Evolutionary conservation across 2,113 vertebrate species (phyloP), one percentile per base, ranked within the genome.

Genomic region (Loxodonta africana): DNA sequence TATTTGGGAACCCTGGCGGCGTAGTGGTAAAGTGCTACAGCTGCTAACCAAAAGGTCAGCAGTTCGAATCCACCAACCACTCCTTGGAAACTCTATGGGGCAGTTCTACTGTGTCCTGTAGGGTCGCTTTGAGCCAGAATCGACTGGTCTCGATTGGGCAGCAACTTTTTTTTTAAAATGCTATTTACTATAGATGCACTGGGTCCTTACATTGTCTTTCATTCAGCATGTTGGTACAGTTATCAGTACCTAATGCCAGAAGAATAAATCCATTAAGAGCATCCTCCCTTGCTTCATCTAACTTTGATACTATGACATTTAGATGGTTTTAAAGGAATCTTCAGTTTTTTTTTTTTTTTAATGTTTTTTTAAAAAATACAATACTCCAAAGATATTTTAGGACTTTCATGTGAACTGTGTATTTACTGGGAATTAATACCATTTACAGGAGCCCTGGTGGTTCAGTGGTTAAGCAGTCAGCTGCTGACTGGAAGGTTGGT

Each of bases 261-360:
- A 37, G 63, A 44, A 57, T 80, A 63, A 69, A 67, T 90, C 37
- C 51, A 25, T 82, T 83, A 46, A 44, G 26, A 76, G 18, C 7
- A 48, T 28, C 37, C 44, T 84, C 53, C 71, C 63, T 15, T 76
- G 46, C 60, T 88, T 86, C 63, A 30, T 74, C 11, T 69, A 37
- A 90, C 82, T 90, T 87, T 71, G 69, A 30, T 71, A 26, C n/a
- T 69, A 9, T 76, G 73, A 57, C 21, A 37, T 80, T 73, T 80
- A 44, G 69, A 82, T 8, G 62, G 2, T 91, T 83, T 91, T 69
- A 91, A 91, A 88, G 76, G 62, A 83, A 85, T 90, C 41, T 74
- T 81, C 30, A 37, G 23, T 46, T 9, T 91, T 77, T 93, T 71
- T 93, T 73, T 73, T 73, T 48, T 48, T 48, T 48, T 48, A 8